Percentiles rank a stretch among this genome's conserved stretches.
Conservation (phyloP, 2,797 vertebrate species). For the Lepus townsendii region DNA sequence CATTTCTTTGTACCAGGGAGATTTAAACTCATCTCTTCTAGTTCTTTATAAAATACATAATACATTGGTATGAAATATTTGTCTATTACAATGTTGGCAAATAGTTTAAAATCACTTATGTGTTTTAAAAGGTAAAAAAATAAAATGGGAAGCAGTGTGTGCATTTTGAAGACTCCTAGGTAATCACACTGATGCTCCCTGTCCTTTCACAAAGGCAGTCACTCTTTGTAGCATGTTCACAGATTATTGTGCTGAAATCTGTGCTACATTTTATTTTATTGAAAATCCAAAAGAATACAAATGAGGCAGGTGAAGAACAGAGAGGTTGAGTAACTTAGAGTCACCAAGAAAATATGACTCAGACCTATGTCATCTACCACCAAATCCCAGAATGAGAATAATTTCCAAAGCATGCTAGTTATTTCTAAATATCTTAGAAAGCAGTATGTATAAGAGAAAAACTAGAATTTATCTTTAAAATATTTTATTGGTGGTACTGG, state of each 20-base stretch:
- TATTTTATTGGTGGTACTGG: not conserved
- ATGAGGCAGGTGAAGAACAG: not conserved
- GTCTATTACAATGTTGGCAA: not conserved
- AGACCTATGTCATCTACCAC: rapidly evolving
- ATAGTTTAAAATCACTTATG: not conserved
- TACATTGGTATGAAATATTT: not conserved
- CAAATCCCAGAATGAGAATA: conserved; percentile 12
- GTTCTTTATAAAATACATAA: not conserved
- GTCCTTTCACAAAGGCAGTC: not conserved
- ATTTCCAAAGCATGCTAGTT: not conserved
- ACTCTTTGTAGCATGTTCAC: not conserved
- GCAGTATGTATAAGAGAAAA: not conserved
- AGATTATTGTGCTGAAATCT: not conserved
- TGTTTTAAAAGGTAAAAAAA: conserved; percentile 31
- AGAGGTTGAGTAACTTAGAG: not conserved
- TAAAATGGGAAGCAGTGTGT: not conserved
- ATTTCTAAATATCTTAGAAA: not conserved
- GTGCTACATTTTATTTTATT: not conserved
- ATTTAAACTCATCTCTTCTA: not conserved
- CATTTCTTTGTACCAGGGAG: not conserved
- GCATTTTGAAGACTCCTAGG: not conserved
- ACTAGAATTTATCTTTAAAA: conserved; percentile 35
- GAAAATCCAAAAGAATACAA: not conserved
- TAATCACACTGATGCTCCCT: not conserved
- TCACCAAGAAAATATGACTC: not conserved